Conservation (phyloP, 2,797 vertebrate genomes). For the Malurus leucopterus region DNA sequence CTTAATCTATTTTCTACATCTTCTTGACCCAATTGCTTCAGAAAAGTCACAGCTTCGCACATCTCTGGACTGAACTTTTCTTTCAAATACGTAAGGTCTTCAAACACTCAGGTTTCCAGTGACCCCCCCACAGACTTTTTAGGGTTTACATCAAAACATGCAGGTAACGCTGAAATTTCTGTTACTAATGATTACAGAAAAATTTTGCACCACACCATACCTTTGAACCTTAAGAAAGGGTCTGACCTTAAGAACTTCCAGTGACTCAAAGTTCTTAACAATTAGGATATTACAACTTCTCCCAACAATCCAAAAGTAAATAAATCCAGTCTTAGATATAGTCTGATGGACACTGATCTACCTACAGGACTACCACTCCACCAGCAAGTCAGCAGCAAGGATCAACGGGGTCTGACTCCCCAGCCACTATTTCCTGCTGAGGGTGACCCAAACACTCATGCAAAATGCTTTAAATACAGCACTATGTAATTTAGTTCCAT, state of each 20-base stretch:
- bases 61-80: neutral
- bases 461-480: neutral
- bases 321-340: neutral
- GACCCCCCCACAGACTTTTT: neutral
- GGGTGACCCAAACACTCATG: neutral
- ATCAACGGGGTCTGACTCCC: neutral
- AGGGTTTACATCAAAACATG: neutral
- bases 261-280: neutral
- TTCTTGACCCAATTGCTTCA: slow-evolving; percentile 19
- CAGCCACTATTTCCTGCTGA: neutral
- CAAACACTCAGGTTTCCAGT: neutral
- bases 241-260: neutral
- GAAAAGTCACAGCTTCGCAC: neutral
- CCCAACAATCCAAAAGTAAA: neutral
- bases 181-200: neutral
- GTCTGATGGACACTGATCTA: neutral
- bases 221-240: neutral
- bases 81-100: neutral
- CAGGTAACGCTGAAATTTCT: neutral
- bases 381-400: neutral
- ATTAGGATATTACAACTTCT: neutral
- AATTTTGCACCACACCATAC: neutral
- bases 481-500: neutral
- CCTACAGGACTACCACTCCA: neutral
- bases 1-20: slow-evolving; percentile 50